A percentile compares a stretch with the other conserved stretches of the same genome.
These are phyloP conservation scores for Dermochelys coriacea DNA, from an alignment of 2,797 vertebrate genomes.

Conservation along the genomic window DNA sequence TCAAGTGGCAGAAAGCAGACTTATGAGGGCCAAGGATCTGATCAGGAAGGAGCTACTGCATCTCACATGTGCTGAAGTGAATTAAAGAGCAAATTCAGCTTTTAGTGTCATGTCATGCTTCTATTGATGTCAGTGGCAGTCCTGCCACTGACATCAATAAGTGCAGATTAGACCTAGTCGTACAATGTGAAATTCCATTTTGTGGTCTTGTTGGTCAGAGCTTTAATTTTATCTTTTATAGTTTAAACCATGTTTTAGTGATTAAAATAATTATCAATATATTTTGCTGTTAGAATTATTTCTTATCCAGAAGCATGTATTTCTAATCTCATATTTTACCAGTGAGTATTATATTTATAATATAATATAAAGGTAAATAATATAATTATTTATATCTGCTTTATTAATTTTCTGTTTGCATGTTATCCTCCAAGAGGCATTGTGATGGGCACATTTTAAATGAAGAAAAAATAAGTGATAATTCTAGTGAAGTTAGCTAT, in stretches of 20 bases:
- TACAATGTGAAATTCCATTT: neutral
- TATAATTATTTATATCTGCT: too few species aligned
- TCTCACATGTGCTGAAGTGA: neutral
- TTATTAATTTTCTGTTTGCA: neutral
- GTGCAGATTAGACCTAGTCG: neutral
- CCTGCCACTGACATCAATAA: neutral
- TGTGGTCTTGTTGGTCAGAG: neutral
- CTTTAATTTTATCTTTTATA: neutral
- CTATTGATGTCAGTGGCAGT: neutral
- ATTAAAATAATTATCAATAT: neutral
- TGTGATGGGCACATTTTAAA: neutral
- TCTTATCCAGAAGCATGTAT: neutral
- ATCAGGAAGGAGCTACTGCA: neutral
- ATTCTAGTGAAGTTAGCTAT: neutral
- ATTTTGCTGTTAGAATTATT: neutral
- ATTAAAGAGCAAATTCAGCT: neutral
- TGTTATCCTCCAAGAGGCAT: neutral
- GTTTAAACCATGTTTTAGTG: neutral
- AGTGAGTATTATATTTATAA: neutral
- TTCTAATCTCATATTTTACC: neutral
- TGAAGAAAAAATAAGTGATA: neutral
- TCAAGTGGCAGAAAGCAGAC: neutral
- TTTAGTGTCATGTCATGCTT: neutral
- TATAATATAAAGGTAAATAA: too few species aligned
- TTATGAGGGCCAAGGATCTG: neutral